A percentile compares a stretch with the other conserved stretches of the same genome.
phyloP scores from a whole-genome alignment of 1,140 invertebrate species.

The Calliopsis andreniformis region DNA sequence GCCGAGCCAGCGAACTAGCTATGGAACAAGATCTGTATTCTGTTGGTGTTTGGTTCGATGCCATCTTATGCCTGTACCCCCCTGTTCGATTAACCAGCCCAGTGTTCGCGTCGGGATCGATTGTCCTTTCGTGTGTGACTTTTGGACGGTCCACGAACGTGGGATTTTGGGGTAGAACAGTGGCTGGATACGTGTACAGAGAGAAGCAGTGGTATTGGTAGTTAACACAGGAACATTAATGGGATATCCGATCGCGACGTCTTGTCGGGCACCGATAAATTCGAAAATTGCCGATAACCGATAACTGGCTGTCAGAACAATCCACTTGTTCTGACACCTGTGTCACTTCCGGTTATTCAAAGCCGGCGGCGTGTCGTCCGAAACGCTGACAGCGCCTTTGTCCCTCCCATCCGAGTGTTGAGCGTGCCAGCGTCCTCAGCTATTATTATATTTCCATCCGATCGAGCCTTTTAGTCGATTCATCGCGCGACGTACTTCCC shows the following conservation, averaged over 20 bases:
- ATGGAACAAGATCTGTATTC: constrained; percentile 65
- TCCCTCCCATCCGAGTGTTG: constrained; percentile 63
- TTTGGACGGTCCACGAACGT: too few relatives aligned
- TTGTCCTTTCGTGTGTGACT: neutral
- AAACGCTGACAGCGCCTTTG: constrained; percentile 76
- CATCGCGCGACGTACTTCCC: neutral
- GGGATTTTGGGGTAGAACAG: too few relatives aligned
- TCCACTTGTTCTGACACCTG: constrained; percentile 74
- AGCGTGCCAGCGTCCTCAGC: constrained; percentile 59
- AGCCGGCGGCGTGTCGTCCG: constrained; percentile 72
- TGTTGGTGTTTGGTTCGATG: constrained; percentile 50
- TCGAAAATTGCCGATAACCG: constrained; percentile 75
- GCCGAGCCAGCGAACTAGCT: constrained; percentile 21
- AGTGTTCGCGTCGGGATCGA: neutral
- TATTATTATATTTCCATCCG: constrained; percentile 71
- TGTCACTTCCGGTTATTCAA: constrained; percentile 67
- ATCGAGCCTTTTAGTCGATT: constrained; percentile 38
- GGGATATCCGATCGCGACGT: constrained; percentile 50
- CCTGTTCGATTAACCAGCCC: constrained; percentile 65
- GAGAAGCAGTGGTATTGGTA: too few relatives aligned
- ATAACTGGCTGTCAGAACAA: constrained; percentile 72
- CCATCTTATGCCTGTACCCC: constrained; percentile 65
- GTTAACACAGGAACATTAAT: constrained; percentile 39
- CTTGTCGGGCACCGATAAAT: constrained; percentile 67
- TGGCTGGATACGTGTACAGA: too few relatives aligned